Evolutionary conservation across 2,888 invertebrate genomes (phyloP).

Genomic region (Acrobasis repandana): DNA sequence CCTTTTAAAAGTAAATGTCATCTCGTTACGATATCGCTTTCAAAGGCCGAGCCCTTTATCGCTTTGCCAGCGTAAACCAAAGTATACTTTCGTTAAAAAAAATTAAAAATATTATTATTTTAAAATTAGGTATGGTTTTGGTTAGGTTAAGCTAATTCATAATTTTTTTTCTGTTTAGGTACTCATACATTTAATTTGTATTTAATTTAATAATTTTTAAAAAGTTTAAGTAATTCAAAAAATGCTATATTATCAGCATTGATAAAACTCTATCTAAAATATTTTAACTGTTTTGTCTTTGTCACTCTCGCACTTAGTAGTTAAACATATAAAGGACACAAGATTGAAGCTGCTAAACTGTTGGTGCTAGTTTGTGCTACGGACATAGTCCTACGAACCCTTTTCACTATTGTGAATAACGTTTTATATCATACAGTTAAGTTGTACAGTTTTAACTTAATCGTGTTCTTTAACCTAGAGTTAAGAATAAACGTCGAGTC

Average conservation of each 20-base stretch:
- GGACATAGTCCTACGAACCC: slow-evolving; percentile 70
- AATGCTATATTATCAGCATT: too few relatives aligned
- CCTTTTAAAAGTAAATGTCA: too few relatives aligned
- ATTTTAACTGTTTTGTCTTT: slow-evolving; percentile 23
- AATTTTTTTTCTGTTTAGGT: too few relatives aligned
- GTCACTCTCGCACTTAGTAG: slow-evolving; percentile 10
- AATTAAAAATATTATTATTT: not conserved
- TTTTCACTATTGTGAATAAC: slow-evolving; percentile 70
- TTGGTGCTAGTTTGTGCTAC: slow-evolving; percentile 80
- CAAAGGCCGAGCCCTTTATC: too few relatives aligned
- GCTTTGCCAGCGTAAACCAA: slow-evolving; percentile 6
- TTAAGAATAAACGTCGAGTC: slow-evolving; percentile 73
- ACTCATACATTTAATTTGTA: too few relatives aligned
- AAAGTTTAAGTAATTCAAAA: too few relatives aligned
- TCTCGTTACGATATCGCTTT: too few relatives aligned
- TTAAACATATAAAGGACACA: slow-evolving; percentile 8
- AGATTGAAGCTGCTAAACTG: slow-evolving; percentile 37
- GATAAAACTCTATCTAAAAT: not conserved
- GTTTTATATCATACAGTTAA: slow-evolving; percentile 55
- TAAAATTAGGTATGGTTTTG: slow-evolving; percentile 2
- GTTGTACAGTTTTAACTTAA: slow-evolving; percentile 61
- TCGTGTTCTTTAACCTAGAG: slow-evolving; percentile 51
- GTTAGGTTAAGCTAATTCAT: slow-evolving; percentile 3
- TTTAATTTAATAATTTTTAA: too few relatives aligned
- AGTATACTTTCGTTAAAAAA: slow-evolving; percentile 19